phyloP scores from a whole-genome alignment of 2,888 invertebrate species.

The Sesia bembeciformis region DNA sequence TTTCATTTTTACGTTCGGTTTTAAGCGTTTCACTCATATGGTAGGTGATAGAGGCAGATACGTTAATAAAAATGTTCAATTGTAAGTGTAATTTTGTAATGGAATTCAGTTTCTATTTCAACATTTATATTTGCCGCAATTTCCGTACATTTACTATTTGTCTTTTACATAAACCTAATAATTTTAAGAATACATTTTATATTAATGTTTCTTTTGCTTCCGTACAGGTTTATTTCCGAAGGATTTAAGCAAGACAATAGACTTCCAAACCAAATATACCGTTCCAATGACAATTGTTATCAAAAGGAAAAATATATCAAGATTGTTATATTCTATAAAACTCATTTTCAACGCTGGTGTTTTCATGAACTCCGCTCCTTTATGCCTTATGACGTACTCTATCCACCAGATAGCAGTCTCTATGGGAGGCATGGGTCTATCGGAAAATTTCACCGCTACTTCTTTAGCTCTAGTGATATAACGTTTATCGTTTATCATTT shows the following conservation, averaged over 20 bases:
- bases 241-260: background rate
- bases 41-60: background rate
- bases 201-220: slow-evolving; percentile 2
- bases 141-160: too few relatives aligned
- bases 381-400: slow-evolving; percentile 19
- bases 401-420: slow-evolving; percentile 18
- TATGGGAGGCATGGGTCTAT: slow-evolving; percentile 14
- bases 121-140: too few relatives aligned
- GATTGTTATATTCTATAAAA: slow-evolving; percentile 43
- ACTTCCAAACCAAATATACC: slow-evolving; percentile 4
- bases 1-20: too few relatives aligned
- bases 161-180: too few relatives aligned
- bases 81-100: background rate
- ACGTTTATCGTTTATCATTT: slow-evolving; percentile 33
- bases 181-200: too few relatives aligned
- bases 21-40: too few relatives aligned
- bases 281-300: slow-evolving; percentile 14
- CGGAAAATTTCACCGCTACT: slow-evolving; percentile 12
- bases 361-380: slow-evolving; percentile 16
- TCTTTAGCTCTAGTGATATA: slow-evolving; percentile 12
- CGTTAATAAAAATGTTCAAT: background rate
- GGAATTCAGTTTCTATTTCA: too few relatives aligned
- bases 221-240: background rate
- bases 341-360: slow-evolving; percentile 35
- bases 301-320: slow-evolving; percentile 65